Conservation (phyloP, 2,797 vertebrate species). For the Salarias fasciatus region DNA sequence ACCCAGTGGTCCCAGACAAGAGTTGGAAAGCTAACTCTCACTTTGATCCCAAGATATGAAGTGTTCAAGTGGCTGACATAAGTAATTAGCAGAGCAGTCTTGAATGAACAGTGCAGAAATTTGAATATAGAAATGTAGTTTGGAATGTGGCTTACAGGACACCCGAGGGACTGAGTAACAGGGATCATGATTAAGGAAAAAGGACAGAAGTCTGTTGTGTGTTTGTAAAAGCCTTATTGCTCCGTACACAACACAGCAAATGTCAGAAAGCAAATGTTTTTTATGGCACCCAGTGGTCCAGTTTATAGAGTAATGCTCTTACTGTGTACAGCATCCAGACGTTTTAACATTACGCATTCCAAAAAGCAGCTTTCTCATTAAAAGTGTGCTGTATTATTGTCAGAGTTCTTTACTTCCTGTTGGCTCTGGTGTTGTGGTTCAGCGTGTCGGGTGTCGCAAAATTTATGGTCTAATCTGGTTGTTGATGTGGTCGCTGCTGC, state of each 20-base stretch:
- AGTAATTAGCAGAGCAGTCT: background rate
- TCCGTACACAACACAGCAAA: slow-evolving; percentile 36
- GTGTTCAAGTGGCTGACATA: background rate
- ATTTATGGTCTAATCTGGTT: no score
- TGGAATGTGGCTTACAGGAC: slow-evolving; percentile 7
- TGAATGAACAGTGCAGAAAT: slow-evolving; percentile 34
- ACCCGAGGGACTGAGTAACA: slow-evolving; percentile 33
- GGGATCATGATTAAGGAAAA: slow-evolving; percentile 43
- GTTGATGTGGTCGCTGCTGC: no score
- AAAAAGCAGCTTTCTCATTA: background rate
- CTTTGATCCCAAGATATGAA: slow-evolving; percentile 1
- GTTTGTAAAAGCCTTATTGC: slow-evolving; percentile 14
- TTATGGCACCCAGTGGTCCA: slow-evolving; percentile 31
- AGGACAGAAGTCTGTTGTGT: slow-evolving; percentile 57
- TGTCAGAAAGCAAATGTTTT: slow-evolving; percentile 22
- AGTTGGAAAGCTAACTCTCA: background rate
- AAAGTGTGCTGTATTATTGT: background rate
- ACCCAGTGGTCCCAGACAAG: background rate
- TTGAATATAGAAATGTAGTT: slow-evolving; percentile 25
- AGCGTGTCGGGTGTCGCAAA: no score
- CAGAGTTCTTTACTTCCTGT: no score
- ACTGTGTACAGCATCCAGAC: slow-evolving; percentile 12
- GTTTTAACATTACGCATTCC: slow-evolving; percentile 11
- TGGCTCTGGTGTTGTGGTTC: no score
- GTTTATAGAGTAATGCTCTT: slow-evolving; percentile 39